phyloP scores from a whole-genome alignment of 2,888 invertebrate species.

The Elmis aenea region DNA sequence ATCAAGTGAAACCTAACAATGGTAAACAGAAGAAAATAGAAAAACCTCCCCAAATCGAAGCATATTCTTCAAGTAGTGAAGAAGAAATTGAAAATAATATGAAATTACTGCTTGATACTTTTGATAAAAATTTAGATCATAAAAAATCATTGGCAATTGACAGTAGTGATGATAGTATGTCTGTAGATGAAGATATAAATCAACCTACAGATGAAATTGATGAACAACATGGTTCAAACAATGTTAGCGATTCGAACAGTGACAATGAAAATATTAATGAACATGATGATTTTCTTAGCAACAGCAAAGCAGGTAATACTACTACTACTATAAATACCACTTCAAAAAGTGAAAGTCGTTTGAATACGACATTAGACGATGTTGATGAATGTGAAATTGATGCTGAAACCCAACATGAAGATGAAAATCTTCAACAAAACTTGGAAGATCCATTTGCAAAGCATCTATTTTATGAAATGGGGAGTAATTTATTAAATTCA shows the following conservation, averaged over 20 bases:
- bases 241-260: no score
- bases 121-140: constrained; percentile 21
- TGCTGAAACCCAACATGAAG: constrained; percentile 36
- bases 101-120: constrained; percentile 31
- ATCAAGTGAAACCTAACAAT: constrained; percentile 5
- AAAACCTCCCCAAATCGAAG: constrained; percentile 17
- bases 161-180: constrained; percentile 37
- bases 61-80: no score
- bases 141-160: constrained; percentile 37
- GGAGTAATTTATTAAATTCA: constrained; percentile 57
- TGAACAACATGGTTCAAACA: constrained; percentile 20
- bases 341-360: no score
- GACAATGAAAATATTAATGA: no score
- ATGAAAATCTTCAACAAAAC: constrained; percentile 37
- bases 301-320: no score
- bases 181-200: constrained; percentile 24
- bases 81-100: constrained; percentile 29
- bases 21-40: constrained; percentile 10
- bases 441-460: constrained; percentile 61
- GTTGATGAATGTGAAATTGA: constrained; percentile 17
- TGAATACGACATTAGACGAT: no score
- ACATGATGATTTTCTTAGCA: no score
- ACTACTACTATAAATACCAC: no score
- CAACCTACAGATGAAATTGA: constrained; percentile 14
- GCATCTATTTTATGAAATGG: constrained; percentile 65